Evolutionary conservation across 2,797 vertebrate genomes (phyloP), one percentile per base, ranked within the genome.

Genomic region (Anguilla pacifica): DNA sequence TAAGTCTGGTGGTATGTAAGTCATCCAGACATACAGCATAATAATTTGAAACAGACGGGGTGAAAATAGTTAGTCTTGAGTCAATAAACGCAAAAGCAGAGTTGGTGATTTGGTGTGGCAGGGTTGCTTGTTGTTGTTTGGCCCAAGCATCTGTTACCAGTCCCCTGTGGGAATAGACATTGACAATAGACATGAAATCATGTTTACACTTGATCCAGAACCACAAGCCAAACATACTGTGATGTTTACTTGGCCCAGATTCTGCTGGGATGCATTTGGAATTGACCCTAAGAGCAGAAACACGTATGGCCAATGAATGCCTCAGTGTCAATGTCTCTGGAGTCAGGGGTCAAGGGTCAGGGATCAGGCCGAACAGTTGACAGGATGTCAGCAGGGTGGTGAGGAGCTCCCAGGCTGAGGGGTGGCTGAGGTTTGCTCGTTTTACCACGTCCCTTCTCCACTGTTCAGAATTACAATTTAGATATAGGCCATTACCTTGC

Each of bases 401-500:
- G 82, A 86, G 84, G 88, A 85, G 43, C 70, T 61, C 59, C 49
- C 74, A 49, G 25, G 77, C 3, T 6, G 22, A 11, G 28, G 28
- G 31, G 10, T 39, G 85, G 7, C 70, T 55, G 25, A 49, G 9
- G 46, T n/a, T 89, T 93, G 90, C 83, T 89, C 85, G 86, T 87
- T 91, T 83, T 88, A 39, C 61, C 67, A 9, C 2, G 51, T 53
- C 51, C 90, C 89, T 57, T 85, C 90, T 31, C 86, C 89, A 1
- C 15, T 59, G 57, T 59, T 3, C 57, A 2, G 13, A 17, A 35
- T 91, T 87, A 90, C 46, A 92, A 90, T 92, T 90, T 92, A 89
- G 87, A 91, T 93, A 89, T 90, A 88, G 89, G 85, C 57, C 89
- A 61, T 89, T 91, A 89, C 0, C 0, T 88, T 35, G 90, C 94